Conservation (phyloP, 2,888 invertebrate species). For the Ectobius pallidus region DNA sequence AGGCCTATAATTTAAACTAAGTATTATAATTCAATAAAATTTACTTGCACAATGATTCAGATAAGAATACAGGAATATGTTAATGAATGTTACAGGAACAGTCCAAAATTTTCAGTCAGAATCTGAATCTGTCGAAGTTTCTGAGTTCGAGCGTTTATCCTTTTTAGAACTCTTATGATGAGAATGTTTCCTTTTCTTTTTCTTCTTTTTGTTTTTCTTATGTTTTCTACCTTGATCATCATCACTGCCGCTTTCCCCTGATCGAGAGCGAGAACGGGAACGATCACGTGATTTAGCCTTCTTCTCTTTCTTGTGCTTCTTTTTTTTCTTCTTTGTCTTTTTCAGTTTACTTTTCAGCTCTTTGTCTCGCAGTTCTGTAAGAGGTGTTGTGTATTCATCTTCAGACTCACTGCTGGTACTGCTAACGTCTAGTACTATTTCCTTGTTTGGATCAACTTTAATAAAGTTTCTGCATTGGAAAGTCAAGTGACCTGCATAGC, state of each 20-base stretch:
- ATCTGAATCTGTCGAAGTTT: slow-evolving; percentile 25
- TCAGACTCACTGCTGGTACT: slow-evolving; percentile 92
- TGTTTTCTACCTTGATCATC: slow-evolving; percentile 46
- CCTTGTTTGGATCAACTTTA: slow-evolving; percentile 91
- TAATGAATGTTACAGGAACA: no score
- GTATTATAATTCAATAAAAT: no score
- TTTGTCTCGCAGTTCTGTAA: slow-evolving; percentile 78
- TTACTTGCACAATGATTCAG: no score
- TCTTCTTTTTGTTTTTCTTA: slow-evolving; percentile 52
- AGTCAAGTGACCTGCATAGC: slow-evolving; percentile 94
- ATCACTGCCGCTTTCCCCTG: slow-evolving; percentile 50
- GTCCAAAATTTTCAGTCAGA: neutral
- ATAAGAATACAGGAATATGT: no score
- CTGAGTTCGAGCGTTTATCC: neutral
- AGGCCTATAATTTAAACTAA: no score
- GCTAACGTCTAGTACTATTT: slow-evolving; percentile 90
- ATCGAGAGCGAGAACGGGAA: slow-evolving; percentile 47
- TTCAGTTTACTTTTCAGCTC: slow-evolving; percentile 75
- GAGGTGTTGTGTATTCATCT: slow-evolving; percentile 80
- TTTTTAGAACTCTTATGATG: neutral
- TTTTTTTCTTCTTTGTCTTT: slow-evolving; percentile 64
- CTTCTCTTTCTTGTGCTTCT: slow-evolving; percentile 55
- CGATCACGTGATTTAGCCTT: slow-evolving; percentile 46
- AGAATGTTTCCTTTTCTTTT: slow-evolving; percentile 49
- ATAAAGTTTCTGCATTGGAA: slow-evolving; percentile 96